Percentiles rank a stretch among this genome's conserved stretches.
Conservation (phyloP, 2,797 vertebrate species). For the Hybognathus amarus region DNA sequence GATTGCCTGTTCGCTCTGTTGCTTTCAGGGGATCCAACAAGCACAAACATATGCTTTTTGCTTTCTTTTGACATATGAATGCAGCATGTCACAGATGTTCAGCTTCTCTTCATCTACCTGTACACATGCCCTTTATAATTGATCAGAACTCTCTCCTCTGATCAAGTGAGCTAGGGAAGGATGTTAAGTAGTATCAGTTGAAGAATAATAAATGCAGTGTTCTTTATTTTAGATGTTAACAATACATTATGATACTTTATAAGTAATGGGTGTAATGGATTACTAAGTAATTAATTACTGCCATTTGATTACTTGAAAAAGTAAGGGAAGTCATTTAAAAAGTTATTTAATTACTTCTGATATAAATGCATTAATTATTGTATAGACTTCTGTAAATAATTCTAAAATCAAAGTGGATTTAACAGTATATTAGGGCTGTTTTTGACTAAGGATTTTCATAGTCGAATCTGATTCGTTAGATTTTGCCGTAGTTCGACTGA, state of each 20-base stretch:
- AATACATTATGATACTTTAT: neutral
- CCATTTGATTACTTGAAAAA: neutral
- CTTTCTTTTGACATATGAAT: conserved; percentile 27
- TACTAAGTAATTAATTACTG: neutral
- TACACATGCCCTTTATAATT: conserved; percentile 7
- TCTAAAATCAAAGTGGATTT: neutral
- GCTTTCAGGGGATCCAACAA: conserved; percentile 33
- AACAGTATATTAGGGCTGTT: too few relatives aligned
- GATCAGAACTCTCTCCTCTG: conserved; percentile 2
- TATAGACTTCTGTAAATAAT: neutral
- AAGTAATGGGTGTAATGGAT: neutral
- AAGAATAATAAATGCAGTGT: neutral
- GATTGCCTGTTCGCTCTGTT: conserved; percentile 41
- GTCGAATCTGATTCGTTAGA: too few relatives aligned
- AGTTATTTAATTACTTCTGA: neutral
- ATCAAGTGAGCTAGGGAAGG: conserved; percentile 15
- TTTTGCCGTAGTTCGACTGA: too few relatives aligned
- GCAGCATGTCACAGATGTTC: conserved; percentile 30
- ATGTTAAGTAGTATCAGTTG: neutral
- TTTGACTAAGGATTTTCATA: too few relatives aligned
- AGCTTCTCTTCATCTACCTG: conserved; percentile 36
- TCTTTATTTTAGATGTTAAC: neutral
- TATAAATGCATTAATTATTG: neutral
- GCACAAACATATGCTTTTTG: conserved; percentile 30
- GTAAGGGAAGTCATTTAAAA: neutral